phyloP scores from a whole-genome alignment of 2,113 vertebrate species.

The Ophiodon elongatus region DNA sequence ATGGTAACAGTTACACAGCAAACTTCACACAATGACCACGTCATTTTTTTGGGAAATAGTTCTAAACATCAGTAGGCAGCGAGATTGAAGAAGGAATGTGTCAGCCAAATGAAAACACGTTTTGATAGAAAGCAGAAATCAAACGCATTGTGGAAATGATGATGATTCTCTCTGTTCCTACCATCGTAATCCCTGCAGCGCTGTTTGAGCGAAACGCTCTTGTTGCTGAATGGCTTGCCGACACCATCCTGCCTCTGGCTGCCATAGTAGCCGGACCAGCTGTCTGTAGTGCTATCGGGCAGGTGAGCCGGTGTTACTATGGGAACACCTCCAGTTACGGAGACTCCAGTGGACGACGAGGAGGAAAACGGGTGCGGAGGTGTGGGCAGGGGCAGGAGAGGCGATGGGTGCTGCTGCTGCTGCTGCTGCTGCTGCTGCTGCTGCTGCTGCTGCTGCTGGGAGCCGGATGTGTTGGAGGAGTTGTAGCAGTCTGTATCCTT shows the following conservation, averaged over 20 bases:
- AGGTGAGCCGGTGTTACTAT: conserved; percentile 91
- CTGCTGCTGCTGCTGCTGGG: conserved; percentile 61
- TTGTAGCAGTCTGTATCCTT: conserved; percentile 89
- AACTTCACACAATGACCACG: not conserved
- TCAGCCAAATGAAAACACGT: not conserved
- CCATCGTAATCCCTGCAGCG: conserved; percentile 98
- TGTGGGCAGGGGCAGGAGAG: conserved; percentile 76
- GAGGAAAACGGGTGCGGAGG: conserved; percentile 81
- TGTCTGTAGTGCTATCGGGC: conserved; percentile 95
- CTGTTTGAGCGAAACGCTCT: conserved; percentile 90
- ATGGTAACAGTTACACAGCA: conserved; percentile 1
- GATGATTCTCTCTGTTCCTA: conserved; percentile 68
- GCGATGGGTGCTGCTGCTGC: conserved; percentile 62
- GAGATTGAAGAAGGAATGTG: not conserved
- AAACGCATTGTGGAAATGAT: not conserved
- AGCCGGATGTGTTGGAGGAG: conserved; percentile 81
- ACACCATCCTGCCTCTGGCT: conserved; percentile 87
- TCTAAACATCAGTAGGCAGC: not conserved
- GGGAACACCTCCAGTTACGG: conserved; percentile 87
- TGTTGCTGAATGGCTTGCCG: conserved; percentile 87
- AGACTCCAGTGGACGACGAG: conserved; percentile 82
- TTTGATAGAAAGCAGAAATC: not conserved
- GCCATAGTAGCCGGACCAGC: conserved; percentile 94
- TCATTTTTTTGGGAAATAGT: not conserved
- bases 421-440: conserved; percentile 63